phyloP scores from a whole-genome alignment of 2,797 vertebrate genomes.

The Aselliscus stoliczkanus region DNA sequence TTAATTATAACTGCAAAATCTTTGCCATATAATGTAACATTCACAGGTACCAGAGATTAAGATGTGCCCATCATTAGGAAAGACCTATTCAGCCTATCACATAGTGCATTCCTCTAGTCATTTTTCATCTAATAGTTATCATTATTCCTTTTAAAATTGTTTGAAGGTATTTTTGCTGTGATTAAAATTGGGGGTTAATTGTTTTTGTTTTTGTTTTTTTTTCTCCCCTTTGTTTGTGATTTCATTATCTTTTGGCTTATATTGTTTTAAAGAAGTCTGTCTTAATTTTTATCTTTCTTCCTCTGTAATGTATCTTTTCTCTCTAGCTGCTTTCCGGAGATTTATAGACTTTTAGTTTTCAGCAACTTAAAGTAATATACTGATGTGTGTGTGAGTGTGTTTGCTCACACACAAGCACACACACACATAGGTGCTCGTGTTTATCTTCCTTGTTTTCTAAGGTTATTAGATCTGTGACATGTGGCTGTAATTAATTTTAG shows the following conservation, averaged over 20 bases:
- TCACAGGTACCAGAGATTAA: not conserved
- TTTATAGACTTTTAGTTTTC: not conserved
- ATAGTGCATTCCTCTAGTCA: not conserved
- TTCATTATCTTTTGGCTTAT: not conserved
- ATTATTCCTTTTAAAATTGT: not conserved
- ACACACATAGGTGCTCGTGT: not conserved
- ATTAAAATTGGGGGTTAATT: not conserved
- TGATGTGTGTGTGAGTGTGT: not conserved
- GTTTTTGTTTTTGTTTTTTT: no score
- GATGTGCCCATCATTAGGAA: no score
- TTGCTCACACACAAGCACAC: no score
- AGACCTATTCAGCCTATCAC: not conserved
- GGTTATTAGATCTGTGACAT: not conserved
- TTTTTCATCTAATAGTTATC: not conserved
- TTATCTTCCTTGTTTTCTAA: not conserved
- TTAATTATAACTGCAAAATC: no score
- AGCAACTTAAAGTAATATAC: not conserved
- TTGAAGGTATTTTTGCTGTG: not conserved
- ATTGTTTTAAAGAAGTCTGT: not conserved
- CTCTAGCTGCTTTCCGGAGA: not conserved
- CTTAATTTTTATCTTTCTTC: not conserved
- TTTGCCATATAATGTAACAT: not conserved
- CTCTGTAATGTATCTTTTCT: not conserved
- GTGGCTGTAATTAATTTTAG: not conserved
- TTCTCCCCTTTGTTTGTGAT: not conserved